A percentile compares a stretch with the other conserved stretches of the same genome.
Evolutionary conservation across 37 sponge, comb jelly and placozoan genomes (phyloP).

Genomic region (Amphimedon queenslandica): DNA sequence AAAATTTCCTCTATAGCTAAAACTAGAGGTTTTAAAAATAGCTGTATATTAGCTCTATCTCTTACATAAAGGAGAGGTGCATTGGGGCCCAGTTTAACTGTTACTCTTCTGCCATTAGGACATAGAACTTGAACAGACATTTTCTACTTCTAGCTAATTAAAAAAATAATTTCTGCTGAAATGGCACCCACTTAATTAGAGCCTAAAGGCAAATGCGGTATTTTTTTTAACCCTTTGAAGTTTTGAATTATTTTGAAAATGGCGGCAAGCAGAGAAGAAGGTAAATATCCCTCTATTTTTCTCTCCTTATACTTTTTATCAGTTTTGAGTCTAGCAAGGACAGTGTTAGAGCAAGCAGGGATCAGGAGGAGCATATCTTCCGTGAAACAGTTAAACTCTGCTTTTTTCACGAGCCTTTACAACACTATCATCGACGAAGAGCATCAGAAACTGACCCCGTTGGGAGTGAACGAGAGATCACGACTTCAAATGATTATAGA

Average conservation of each 20-base stretch:
- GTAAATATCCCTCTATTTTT: too few relatives aligned
- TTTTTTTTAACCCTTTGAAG: too few relatives aligned
- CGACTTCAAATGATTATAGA: not conserved
- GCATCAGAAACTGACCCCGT: not conserved
- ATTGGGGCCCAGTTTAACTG: constrained; percentile 33
- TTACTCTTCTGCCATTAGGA: constrained; percentile 46
- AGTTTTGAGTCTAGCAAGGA: constrained; percentile 12
- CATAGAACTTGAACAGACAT: constrained; percentile 43
- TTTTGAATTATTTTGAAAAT: too few relatives aligned
- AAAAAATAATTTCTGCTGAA: too few relatives aligned
- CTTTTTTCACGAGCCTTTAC: constrained; percentile 17
- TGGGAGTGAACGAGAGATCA: not conserved
- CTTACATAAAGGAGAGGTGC: constrained; percentile 45
- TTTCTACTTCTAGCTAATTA: too few relatives aligned
- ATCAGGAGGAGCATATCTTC: not conserved
- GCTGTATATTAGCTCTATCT: too few relatives aligned
- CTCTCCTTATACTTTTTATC: too few relatives aligned
- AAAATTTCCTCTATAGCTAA: not conserved
- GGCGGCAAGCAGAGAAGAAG: too few relatives aligned
- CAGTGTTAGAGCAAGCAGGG: constrained; percentile 10
- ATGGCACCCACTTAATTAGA: too few relatives aligned
- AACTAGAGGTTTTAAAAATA: too few relatives aligned
- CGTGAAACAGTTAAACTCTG: constrained; percentile 22
- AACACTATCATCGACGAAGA: constrained; percentile 2
- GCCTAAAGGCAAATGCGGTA: too few relatives aligned